Conservation (phyloP, 2,113 vertebrate species). For the Corythoichthys haematopterus region DNA sequence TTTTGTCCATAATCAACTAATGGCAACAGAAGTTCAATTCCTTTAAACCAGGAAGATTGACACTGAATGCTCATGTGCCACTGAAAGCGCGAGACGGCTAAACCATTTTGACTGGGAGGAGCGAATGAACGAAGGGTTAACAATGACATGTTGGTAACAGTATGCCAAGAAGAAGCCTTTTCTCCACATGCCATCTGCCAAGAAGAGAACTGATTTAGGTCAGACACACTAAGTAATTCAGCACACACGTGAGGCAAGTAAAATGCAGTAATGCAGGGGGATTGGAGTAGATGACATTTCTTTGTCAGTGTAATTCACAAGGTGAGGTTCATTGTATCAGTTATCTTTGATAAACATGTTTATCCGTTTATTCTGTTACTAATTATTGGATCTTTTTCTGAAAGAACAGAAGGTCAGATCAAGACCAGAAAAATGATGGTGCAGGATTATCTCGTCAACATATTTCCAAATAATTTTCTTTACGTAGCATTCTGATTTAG, state of each 20-base stretch:
- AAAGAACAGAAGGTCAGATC: not conserved
- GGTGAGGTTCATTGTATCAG: not conserved
- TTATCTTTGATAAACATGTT: too few relatives aligned
- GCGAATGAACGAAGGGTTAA: constrained; percentile 3
- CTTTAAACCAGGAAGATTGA: too few relatives aligned
- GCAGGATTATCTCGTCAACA: too few relatives aligned
- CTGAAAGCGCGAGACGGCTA: too few relatives aligned
- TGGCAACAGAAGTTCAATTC: too few relatives aligned
- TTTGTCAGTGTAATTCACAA: not conserved
- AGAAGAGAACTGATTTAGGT: constrained; percentile 34
- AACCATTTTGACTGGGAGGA: too few relatives aligned
- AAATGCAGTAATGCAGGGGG: not conserved
- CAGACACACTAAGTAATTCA: constrained; percentile 24
- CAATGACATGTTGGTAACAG: constrained; percentile 18
- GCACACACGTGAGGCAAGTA: constrained; percentile 28
- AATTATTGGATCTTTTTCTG: not conserved
- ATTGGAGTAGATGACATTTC: not conserved
- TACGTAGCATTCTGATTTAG: not conserved
- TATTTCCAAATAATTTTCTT: not conserved
- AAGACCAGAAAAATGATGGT: not conserved
- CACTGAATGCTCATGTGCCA: too few relatives aligned
- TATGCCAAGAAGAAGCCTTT: constrained; percentile 43
- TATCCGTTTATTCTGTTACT: not conserved
- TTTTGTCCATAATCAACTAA: too few relatives aligned
- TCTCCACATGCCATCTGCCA: constrained; percentile 42